These are phyloP conservation scores for Esox masquinongy DNA, from an alignment of 2,797 vertebrate species.

Conservation along the genomic window DNA sequence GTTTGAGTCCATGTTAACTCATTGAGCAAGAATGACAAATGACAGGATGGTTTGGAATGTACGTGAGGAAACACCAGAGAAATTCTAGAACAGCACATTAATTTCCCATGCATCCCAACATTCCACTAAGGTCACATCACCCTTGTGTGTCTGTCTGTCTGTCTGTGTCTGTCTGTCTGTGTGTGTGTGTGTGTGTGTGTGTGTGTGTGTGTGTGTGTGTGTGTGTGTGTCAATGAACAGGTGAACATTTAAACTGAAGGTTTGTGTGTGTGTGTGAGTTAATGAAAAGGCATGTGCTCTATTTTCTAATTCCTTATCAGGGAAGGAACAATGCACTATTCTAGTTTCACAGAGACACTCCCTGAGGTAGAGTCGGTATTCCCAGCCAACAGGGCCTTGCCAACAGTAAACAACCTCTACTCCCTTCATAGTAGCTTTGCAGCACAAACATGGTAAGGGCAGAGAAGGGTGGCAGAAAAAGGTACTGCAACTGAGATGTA, in stretches of 20 bases:
- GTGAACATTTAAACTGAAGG: constrained; percentile 18
- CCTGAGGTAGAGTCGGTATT: constrained; percentile 43
- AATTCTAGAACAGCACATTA: constrained; percentile 57
- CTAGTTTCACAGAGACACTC: constrained; percentile 38
- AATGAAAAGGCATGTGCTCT: constrained; percentile 1
- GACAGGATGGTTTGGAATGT: constrained; percentile 49
- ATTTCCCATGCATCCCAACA: constrained; percentile 50
- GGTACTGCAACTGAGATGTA: not conserved
- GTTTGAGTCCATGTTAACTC: not conserved
- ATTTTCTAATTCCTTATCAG: constrained; percentile 32
- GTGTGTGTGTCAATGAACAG: constrained; percentile 18
- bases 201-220: constrained; percentile 4
- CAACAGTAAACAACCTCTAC: constrained; percentile 67
- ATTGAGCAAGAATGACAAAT: constrained; percentile 28
- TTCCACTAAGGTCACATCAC: constrained; percentile 57
- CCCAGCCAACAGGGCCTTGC: constrained; percentile 34
- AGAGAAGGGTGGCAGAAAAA: constrained; percentile 5
- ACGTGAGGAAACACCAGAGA: constrained; percentile 69
- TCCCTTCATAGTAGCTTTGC: constrained; percentile 20
- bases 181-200: constrained; percentile 13
- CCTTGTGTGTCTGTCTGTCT: constrained; percentile 16
- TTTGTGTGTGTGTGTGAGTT: not conserved
- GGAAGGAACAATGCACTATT: constrained; percentile 33
- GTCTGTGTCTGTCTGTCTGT: constrained; percentile 17
- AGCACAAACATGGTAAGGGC: constrained; percentile 16